A percentile compares a stretch with the other conserved stretches of the same genome.
Conservation (phyloP, 2,113 vertebrate species). For the Amphilophus citrinellus region DNA sequence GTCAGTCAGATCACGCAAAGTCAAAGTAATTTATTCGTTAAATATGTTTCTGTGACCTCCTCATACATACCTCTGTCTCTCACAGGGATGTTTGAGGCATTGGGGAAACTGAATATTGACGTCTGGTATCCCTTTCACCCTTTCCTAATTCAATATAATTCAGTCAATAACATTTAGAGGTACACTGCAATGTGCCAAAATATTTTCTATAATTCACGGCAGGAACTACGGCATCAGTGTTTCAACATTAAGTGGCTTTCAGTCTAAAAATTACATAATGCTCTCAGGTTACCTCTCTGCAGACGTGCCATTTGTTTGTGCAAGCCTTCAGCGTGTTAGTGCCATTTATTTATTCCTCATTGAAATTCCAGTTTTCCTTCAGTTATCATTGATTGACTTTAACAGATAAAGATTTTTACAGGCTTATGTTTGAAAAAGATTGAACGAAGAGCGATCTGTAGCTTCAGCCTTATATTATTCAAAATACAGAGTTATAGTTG, state of each 20-base stretch:
- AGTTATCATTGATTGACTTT: neutral
- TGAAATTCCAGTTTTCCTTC: neutral
- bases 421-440: neutral
- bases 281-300: neutral
- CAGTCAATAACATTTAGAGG: slow-evolving; percentile 7
- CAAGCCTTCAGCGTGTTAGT: too few relatives aligned
- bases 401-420: neutral
- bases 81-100: slow-evolving; percentile 8
- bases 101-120: slow-evolving; percentile 15
- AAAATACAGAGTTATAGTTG: too few relatives aligned
- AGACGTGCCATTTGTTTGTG: neutral
- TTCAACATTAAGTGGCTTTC: neutral
- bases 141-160: slow-evolving; percentile 28
- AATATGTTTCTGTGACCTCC: slow-evolving; percentile 3
- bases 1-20: slow-evolving; percentile 29
- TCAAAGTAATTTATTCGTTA: slow-evolving; percentile 34
- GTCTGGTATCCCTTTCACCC: slow-evolving; percentile 47
- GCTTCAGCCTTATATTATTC: neutral
- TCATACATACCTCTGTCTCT: neutral
- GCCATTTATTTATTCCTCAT: neutral
- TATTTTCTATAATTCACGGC: slow-evolving; percentile 11
- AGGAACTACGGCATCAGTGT: slow-evolving; percentile 27
- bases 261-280: neutral
- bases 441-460: neutral
- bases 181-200: neutral